Conservation (phyloP, 2,797 vertebrate genomes). For the Anomalospiza imberbis region DNA sequence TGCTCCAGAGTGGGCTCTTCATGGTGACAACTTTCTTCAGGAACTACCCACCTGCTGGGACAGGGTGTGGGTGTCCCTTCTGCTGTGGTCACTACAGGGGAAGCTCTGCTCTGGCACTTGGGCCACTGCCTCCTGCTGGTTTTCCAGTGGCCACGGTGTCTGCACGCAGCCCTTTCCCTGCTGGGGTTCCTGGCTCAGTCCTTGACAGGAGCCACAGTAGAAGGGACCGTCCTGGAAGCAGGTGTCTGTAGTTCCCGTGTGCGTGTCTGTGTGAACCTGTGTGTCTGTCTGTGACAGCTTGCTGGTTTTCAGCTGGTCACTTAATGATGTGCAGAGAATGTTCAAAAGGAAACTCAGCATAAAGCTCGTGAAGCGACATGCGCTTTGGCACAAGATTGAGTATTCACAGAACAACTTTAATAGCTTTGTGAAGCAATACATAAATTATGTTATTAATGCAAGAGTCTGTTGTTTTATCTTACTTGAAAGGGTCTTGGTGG, state of each 20-base stretch:
- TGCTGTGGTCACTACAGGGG: background rate
- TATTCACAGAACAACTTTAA: background rate
- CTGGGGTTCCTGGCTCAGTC: background rate
- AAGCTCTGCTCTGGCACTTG: background rate
- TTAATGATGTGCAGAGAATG: background rate
- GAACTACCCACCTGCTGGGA: background rate
- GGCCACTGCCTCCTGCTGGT: background rate
- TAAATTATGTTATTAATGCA: background rate
- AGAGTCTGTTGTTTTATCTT: background rate
- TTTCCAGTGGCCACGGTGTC: background rate
- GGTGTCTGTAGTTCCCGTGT: accelerated
- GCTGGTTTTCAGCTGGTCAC: background rate
- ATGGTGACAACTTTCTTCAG: accelerated
- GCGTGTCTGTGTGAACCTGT: accelerated
- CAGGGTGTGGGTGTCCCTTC: accelerated
- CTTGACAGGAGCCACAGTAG: background rate
- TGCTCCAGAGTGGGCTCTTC: background rate
- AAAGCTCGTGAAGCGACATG: accelerated
- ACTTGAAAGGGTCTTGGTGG: background rate
- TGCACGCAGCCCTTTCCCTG: accelerated
- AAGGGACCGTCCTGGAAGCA: accelerated
- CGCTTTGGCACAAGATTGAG: background rate
- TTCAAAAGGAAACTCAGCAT: background rate
- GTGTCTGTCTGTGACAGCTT: background rate
- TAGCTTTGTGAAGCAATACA: background rate